Base-by-base conservation (phyloP, 2,113 vertebrate species). In the Sander lucioperca region DNA sequence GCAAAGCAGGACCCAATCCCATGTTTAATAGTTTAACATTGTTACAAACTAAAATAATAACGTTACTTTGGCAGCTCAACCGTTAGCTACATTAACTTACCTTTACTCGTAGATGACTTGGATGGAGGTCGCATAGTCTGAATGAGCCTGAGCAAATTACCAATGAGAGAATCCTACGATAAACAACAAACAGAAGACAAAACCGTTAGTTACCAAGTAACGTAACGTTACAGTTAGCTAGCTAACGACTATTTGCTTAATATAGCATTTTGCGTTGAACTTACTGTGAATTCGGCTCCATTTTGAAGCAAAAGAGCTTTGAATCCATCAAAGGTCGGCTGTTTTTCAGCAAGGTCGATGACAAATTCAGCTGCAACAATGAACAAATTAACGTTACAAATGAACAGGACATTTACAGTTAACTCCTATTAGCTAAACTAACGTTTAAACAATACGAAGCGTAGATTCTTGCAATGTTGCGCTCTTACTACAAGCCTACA, bases 221-320 rank as follows among this genome's bases (percentile, higher is more conserved):
- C 1, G 9, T 10, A 27, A 1, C 39, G 14, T 25, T 47, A 51
- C 50, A n/a, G 15, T 1, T 15, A 9, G 43, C 33, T 30, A 33
- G 12, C 7, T 53, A 15, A 13, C 7, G 1, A 2, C 1, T 0
- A 12, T 5, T 25, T 2, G 25, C 45, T 67, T 25, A 48, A 5
- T 33, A 53, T 3, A 57, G 19, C 19, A 14, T 18, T 9, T 1
- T 0, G 0, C 1, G 1, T 6, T 36, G 0, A 25, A 88, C 97
- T 94, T 92, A 99, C 98, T 1, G 97, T 97, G 89, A 99, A 99
- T 84, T 99, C 98, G 0, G 98, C 98, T 13, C 98, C 98, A 95
- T 99, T 99, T 91, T 99, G 96, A 0, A 94, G 56, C 23, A 99
- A 89, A 18, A 96, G 94, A 5, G 90, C 80, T 83, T 99, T 99